These are phyloP conservation scores for Lycocerus yunnanus DNA, from an alignment of 2,888 invertebrate genomes.

Conservation along the genomic window DNA sequence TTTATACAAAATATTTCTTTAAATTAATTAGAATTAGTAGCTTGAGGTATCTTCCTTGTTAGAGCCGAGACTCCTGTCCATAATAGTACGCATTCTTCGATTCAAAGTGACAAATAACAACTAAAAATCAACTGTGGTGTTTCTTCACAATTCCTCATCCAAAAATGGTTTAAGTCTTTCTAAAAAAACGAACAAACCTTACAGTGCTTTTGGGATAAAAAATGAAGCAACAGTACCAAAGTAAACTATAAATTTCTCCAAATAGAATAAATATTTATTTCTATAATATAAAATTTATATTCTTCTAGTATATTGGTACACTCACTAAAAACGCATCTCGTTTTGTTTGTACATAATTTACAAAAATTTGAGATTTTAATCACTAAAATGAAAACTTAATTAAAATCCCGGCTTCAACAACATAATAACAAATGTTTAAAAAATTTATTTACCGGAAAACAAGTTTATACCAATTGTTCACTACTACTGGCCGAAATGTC, in stretches of 20 bases:
- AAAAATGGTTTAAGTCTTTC: too few relatives aligned
- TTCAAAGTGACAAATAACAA: too few relatives aligned
- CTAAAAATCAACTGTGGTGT: too few relatives aligned
- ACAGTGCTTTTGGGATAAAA: too few relatives aligned
- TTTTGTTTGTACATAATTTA: constrained; percentile 11
- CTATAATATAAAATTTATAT: constrained; percentile 11
- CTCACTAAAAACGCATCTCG: constrained; percentile 10
- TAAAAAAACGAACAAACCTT: too few relatives aligned
- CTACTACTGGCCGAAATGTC: constrained; percentile 87
- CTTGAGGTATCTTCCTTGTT: too few relatives aligned
- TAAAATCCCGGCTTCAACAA: not conserved
- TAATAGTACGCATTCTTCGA: too few relatives aligned
- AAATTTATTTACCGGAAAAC: not conserved
- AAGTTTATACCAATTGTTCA: constrained; percentile 77
- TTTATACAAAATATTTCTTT: too few relatives aligned
- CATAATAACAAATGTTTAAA: not conserved
- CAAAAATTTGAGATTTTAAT: constrained; percentile 2
- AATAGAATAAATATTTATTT: constrained; percentile 18
- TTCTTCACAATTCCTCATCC: too few relatives aligned
- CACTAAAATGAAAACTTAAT: not conserved
- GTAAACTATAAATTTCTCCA: not conserved
- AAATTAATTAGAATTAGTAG: too few relatives aligned
- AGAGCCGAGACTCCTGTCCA: too few relatives aligned
- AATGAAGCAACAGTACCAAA: not conserved
- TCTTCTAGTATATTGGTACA: constrained; percentile 14